Conservation (phyloP, 1,140 invertebrate species). For the Penaeus vannamei region DNA sequence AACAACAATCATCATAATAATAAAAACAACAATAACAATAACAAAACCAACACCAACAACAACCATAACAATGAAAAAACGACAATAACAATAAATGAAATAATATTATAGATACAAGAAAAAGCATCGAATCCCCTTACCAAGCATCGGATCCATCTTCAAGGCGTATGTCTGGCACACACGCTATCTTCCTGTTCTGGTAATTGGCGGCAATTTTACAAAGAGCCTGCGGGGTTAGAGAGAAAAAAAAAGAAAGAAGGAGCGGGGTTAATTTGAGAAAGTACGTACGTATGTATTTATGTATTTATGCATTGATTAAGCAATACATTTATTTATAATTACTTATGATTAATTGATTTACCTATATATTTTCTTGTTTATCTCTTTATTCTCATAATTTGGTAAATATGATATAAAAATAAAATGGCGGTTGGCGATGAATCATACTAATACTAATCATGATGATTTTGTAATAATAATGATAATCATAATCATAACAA, state of each 20-base stretch:
- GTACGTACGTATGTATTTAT: no score
- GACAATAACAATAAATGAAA: neutral
- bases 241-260: neutral
- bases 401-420: no score
- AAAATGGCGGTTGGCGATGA: no score
- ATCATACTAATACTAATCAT: no score
- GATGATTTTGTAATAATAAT: no score
- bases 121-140: slow-evolving; percentile 26
- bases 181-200: slow-evolving; percentile 92
- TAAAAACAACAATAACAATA: neutral
- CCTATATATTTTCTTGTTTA: neutral
- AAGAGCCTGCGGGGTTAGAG: slow-evolving; percentile 5
- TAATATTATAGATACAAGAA: neutral
- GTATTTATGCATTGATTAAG: neutral
- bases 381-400: no score
- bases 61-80: neutral
- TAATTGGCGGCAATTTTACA: slow-evolving; percentile 75
- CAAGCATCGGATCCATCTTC: slow-evolving; percentile 57
- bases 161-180: slow-evolving; percentile 84
- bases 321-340: neutral
- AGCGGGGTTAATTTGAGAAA: no score
- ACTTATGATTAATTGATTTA: neutral
- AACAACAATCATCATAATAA: neutral
- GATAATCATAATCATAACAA: no score
- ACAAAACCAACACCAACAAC: neutral